Conservation (phyloP, 2,113 vertebrate genomes). For the Nycticorax nycticorax region DNA sequence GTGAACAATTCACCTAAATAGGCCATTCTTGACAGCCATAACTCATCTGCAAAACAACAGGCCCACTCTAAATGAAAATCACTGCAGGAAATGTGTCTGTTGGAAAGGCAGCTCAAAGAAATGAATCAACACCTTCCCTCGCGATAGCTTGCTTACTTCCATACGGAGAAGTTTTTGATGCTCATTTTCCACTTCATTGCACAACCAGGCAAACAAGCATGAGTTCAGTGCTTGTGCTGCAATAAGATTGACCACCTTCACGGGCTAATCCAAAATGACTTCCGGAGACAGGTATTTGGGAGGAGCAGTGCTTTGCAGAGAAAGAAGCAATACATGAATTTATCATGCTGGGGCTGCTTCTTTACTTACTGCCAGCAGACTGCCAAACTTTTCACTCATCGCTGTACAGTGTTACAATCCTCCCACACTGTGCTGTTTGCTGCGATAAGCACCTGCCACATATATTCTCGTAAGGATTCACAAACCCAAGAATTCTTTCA, state of each 20-base stretch:
- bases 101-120: not conserved
- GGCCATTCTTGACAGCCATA: conserved; percentile 28
- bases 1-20: conserved; percentile 10
- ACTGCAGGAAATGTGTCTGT: conserved; percentile 2
- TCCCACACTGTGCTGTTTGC: not conserved
- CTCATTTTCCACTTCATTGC: conserved; percentile 9
- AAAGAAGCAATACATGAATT: not conserved
- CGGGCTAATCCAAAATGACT: not conserved
- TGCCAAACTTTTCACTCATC: not conserved
- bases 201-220: not conserved
- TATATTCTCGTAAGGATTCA: not conserved
- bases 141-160: not conserved
- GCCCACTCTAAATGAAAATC: not conserved
- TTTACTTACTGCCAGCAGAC: not conserved
- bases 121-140: not conserved
- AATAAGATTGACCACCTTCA: not conserved
- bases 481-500: not conserved
- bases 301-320: not conserved
- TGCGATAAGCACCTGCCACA: not conserved
- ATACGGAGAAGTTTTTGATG: not conserved
- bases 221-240: not conserved
- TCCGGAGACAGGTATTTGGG: not conserved
- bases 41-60: conserved; percentile 47
- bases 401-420: not conserved
- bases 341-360: not conserved